Conservation (phyloP, 2,113 vertebrate species). For the Psilopsiagon aurifrons region DNA sequence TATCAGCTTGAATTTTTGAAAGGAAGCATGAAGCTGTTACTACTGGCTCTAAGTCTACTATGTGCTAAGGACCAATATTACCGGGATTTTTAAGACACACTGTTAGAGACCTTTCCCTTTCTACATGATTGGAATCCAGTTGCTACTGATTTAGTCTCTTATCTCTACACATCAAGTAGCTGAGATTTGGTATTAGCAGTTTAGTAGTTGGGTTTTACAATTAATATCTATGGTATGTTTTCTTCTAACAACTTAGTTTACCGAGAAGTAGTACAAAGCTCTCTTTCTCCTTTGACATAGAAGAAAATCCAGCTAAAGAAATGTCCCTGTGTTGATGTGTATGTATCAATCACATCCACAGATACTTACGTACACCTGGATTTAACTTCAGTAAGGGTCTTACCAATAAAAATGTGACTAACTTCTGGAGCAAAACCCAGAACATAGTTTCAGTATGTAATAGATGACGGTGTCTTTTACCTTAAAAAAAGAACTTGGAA, state of each 20-base stretch:
- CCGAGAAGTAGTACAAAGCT: background rate
- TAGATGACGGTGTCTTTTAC: background rate
- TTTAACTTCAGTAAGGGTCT: background rate
- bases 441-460: background rate
- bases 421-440: background rate
- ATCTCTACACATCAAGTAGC: background rate
- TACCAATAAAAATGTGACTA: background rate
- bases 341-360: background rate
- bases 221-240: background rate
- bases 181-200: background rate
- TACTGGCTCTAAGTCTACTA: background rate
- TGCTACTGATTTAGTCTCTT: background rate
- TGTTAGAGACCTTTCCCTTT: background rate
- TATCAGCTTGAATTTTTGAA: conserved; percentile 44
- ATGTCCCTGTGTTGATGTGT: background rate
- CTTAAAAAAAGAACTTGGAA: background rate
- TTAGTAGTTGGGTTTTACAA: background rate
- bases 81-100: background rate
- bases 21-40: background rate
- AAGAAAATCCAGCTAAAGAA: background rate
- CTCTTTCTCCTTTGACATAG: background rate
- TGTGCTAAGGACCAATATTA: background rate
- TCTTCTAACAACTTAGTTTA: background rate
- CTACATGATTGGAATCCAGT: background rate
- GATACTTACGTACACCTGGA: background rate